These are phyloP conservation scores for Genyomyrus donnyi DNA, from an alignment of 2,113 vertebrate genomes.

Conservation along the genomic window DNA sequence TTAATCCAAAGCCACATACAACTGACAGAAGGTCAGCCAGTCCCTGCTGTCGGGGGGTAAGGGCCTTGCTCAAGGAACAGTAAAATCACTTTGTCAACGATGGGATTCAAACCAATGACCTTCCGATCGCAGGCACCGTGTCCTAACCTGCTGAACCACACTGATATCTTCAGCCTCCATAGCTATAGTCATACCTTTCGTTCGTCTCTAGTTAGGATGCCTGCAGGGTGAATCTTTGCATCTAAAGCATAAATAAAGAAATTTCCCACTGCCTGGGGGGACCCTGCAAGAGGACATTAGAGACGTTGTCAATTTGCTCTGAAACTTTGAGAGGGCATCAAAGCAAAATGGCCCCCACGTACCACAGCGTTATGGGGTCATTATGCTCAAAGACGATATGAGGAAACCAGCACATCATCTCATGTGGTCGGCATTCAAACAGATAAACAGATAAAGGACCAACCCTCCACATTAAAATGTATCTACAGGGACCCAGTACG, in stretches of 20 bases:
- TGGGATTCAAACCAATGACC: neutral
- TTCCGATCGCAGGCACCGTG: neutral
- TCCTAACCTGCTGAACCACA: neutral
- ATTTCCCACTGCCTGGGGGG: neutral
- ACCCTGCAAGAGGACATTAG: neutral
- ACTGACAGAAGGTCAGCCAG: neutral
- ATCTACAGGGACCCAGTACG: slow-evolving; percentile 48
- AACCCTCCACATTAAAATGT: slow-evolving; percentile 48
- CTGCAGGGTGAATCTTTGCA: neutral
- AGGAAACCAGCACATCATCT: neutral
- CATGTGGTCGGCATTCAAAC: neutral
- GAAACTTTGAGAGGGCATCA: neutral
- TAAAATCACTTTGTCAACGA: neutral
- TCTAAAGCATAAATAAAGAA: neutral
- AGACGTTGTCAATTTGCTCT: neutral
- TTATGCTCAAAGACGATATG: neutral
- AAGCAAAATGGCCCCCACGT: neutral
- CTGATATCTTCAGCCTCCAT: neutral
- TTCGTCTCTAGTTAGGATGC: neutral
- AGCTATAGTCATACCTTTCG: neutral
- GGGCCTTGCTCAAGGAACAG: neutral
- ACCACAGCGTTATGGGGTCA: neutral
- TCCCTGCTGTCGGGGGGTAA: neutral
- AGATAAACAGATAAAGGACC: slow-evolving; percentile 29
- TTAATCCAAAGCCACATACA: neutral